Evolutionary conservation across 2,797 vertebrate genomes (phyloP), one percentile per base, ranked within the genome.

Genomic region (Tapera naevia): DNA sequence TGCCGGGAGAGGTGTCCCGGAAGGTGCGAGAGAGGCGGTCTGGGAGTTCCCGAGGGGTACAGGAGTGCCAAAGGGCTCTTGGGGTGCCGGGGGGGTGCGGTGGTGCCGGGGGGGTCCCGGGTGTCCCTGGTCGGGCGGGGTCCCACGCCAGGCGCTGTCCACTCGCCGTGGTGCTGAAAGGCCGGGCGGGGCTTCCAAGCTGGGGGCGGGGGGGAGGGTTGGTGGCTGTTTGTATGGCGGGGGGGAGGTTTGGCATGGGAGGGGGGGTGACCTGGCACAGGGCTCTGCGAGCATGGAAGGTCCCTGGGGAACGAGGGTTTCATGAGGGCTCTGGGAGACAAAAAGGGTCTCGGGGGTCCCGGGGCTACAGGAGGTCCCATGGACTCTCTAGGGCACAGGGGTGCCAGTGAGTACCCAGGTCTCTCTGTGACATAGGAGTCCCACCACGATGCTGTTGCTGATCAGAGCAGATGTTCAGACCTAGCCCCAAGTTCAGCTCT

Each of bases 61-160:
- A n/a, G n/a, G n/a, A n/a, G n/a, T n/a, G n/a, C n/a, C n/a, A n/a
- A n/a, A n/a, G n/a, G n/a, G n/a, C n/a, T n/a, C n/a, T n/a, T n/a
- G n/a, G n/a, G n/a, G n/a, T n/a, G n/a, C n/a, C n/a, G n/a, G 32
- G n/a, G 25, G 23, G 46, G 35, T n/a, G 18, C 5, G 6, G 45
- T 45, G 64, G 45, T 30, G 23, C 39, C n/a, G 7, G 39, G 61
- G 80, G 41, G 33, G 43, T 24, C 4, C 22, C 27, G 43, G 33
- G 62, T 10, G 56, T 33, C 17, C 22, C 23, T 23, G 61, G 28
- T 8, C 51, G 48, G 89, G 64, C 61, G 80, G 62, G 72, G 54
- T 75, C 80, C 76, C 67, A 22, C 30, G 7, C 37, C 69, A 3
- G 70, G 66, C 71, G 94, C 93, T 95, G 94, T 95, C 91, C 94